Conservation (phyloP, 2,113 vertebrate species). For the Menidia beryllina region DNA sequence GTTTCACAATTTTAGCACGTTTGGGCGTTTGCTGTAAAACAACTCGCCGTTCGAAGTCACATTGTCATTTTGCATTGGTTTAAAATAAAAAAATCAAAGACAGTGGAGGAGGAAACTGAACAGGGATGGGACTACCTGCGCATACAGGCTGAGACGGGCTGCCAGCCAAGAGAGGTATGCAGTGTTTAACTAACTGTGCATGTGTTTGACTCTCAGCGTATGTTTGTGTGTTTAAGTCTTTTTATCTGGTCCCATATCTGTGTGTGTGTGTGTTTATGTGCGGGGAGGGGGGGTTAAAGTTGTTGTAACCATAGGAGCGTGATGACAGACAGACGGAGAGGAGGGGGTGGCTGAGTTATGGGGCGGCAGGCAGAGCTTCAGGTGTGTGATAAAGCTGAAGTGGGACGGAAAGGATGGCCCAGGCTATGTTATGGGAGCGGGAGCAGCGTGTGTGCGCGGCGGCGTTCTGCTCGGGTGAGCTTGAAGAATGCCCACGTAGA, state of each 20-base stretch:
- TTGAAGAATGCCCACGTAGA: conserved; percentile 81
- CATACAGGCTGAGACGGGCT: conserved; percentile 44
- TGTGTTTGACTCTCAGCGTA: conserved; percentile 40
- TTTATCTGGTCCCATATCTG: conserved; percentile 57
- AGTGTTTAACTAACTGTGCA: conserved; percentile 51
- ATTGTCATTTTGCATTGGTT: not conserved
- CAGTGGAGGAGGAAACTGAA: conserved; percentile 9
- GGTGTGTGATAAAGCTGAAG: conserved; percentile 73
- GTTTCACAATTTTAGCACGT: not conserved
- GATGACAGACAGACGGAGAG: conserved; percentile 65
- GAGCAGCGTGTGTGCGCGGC: conserved; percentile 17
- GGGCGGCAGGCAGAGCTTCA: conserved; percentile 65
- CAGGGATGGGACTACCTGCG: conserved; percentile 43
- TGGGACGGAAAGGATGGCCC: conserved; percentile 30
- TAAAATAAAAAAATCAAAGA: conserved; percentile 4
- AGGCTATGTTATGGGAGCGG: conserved; percentile 50
- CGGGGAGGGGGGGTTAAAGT: conserved; percentile 42
- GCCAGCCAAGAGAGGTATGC: conserved; percentile 1
- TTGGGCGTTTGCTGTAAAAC: not conserved
- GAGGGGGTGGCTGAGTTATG: conserved; percentile 42
- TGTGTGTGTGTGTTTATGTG: conserved; percentile 24
- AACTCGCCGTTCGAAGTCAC: not conserved
- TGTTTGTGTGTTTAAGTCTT: conserved; percentile 48
- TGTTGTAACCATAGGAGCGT: conserved; percentile 68
- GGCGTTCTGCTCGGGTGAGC: conserved; percentile 81